Conservation (phyloP, 2,888 invertebrate genomes). For the Microctonus aethiopoides region DNA sequence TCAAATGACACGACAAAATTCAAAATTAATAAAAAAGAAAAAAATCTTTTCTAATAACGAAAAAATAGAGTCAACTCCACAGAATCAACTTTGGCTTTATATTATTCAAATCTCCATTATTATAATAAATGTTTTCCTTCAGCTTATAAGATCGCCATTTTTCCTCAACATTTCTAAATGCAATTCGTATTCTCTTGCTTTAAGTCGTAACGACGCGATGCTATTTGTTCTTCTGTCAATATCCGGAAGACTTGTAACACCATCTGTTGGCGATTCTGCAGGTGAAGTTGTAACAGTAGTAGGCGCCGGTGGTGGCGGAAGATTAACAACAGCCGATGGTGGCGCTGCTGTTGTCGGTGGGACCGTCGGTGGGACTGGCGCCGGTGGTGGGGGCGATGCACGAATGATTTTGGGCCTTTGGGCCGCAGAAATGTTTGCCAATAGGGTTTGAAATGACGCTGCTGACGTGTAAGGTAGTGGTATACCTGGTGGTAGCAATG, state of each 20-base stretch:
- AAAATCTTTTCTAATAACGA: background rate
- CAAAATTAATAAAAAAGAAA: background rate
- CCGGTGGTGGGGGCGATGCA: constrained; percentile 60
- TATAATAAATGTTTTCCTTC: constrained; percentile 66
- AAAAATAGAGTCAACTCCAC: background rate
- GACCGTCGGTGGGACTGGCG: constrained; percentile 45
- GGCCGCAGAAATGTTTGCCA: constrained; percentile 81
- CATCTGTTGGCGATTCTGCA: constrained; percentile 59
- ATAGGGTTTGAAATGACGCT: constrained; percentile 84
- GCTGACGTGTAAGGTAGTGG: constrained; percentile 65
- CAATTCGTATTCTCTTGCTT: constrained; percentile 90
- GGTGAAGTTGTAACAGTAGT: constrained; percentile 50
- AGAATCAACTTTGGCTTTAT: constrained; percentile 11
- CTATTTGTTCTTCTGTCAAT: constrained; percentile 87
- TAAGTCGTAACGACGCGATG: constrained; percentile 86
- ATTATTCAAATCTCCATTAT: too few relatives aligned
- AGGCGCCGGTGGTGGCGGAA: constrained; percentile 37
- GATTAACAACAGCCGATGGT: constrained; percentile 68
- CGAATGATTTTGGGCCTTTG: constrained; percentile 69
- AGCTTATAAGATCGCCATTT: constrained; percentile 84
- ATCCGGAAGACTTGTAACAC: constrained; percentile 73
- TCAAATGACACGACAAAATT: background rate
- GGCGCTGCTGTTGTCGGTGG: constrained; percentile 69
- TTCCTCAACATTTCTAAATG: constrained; percentile 85
- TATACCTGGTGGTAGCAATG: constrained; percentile 74